Evolutionary conservation across 2,113 vertebrate species (phyloP).

Genomic region (Hemibagrus wyckioides): DNA sequence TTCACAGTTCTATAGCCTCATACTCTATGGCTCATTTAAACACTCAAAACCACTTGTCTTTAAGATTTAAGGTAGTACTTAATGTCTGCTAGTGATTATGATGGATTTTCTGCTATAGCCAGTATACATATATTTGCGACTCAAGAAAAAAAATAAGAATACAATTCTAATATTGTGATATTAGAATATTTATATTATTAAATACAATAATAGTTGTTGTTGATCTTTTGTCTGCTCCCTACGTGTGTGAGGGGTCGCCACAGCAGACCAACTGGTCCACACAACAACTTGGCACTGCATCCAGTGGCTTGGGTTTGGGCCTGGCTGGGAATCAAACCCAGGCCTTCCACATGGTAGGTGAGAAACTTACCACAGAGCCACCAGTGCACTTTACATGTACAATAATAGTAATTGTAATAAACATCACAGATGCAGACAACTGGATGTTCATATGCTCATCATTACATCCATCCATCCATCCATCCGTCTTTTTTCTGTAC

Average conservation of each 20-base stretch:
- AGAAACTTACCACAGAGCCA: too few species aligned
- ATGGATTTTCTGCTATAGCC: background rate
- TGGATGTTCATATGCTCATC: background rate
- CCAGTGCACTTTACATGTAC: too few species aligned
- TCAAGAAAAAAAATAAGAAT: background rate
- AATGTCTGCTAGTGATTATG: background rate
- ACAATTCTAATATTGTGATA: background rate
- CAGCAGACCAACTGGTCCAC: too few species aligned
- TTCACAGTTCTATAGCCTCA: slow-evolving; percentile 9
- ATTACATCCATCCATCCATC: background rate
- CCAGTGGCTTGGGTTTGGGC: too few species aligned
- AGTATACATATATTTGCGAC: background rate
- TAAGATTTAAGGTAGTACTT: slow-evolving; percentile 17
- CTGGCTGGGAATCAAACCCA: too few species aligned
- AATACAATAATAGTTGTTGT: too few species aligned
- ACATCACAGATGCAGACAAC: background rate
- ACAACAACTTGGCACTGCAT: too few species aligned
- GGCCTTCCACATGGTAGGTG: too few species aligned
- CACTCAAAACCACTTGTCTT: background rate
- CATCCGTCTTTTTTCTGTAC: too few species aligned
- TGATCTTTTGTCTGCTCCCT: too few species aligned
- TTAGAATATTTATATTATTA: too few species aligned
- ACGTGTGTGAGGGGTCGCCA: too few species aligned
- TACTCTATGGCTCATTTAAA: slow-evolving; percentile 2
- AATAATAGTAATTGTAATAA: background rate